Evolutionary conservation across 2,113 vertebrate genomes (phyloP).

Genomic region (Anoura caudifer): DNA sequence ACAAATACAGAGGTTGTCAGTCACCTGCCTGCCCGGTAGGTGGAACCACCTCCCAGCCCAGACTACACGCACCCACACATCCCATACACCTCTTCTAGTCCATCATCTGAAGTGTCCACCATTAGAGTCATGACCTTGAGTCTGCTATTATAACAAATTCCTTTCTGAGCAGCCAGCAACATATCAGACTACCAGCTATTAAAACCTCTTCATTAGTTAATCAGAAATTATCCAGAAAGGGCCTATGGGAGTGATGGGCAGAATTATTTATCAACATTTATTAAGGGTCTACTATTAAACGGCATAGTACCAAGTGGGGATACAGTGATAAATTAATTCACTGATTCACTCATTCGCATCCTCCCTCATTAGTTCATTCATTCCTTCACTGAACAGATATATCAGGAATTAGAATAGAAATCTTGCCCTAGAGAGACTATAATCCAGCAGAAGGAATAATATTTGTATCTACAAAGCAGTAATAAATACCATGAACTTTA

Average conservation of each 20-base stretch:
- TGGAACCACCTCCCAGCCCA: background rate
- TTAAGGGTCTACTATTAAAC: background rate
- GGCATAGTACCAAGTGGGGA: background rate
- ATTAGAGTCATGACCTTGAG: background rate
- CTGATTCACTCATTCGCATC: too few relatives aligned
- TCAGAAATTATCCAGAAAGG: constrained; percentile 3
- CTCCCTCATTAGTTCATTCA: background rate
- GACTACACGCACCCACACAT: background rate
- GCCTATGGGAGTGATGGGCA: background rate
- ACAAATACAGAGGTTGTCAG: background rate
- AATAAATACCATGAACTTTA: background rate
- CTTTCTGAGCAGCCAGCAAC: background rate
- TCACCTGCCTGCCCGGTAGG: background rate
- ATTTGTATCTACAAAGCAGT: background rate
- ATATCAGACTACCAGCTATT: background rate
- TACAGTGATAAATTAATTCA: background rate
- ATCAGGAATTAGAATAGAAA: background rate
- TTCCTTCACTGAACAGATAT: background rate
- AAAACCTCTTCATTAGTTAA: constrained; percentile 22
- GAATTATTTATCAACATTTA: background rate
- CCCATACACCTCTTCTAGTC: background rate
- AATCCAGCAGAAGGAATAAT: background rate
- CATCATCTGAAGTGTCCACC: background rate
- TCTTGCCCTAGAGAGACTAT: background rate
- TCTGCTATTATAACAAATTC: background rate